Conservation (phyloP, 1,140 invertebrate genomes). For the Atta cephalotes region DNA sequence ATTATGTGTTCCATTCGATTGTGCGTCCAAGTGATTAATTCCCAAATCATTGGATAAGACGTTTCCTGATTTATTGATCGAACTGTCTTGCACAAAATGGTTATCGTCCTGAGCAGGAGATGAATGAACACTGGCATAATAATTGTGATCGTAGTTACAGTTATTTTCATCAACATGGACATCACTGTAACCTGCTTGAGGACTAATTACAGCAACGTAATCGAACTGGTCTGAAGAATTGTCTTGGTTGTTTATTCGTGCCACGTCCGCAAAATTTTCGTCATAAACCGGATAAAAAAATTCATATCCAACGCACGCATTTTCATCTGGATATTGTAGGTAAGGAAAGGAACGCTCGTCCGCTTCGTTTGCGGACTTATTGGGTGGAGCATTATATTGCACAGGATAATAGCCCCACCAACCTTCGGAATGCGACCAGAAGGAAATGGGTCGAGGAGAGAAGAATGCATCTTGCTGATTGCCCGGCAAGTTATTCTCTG, state of each 20-base stretch:
- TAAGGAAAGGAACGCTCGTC: constrained; percentile 64
- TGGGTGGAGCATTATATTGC: constrained; percentile 60
- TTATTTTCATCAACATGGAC: background rate
- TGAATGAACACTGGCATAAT: background rate
- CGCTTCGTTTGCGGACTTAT: constrained; percentile 17
- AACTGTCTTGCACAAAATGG: background rate
- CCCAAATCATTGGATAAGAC: background rate
- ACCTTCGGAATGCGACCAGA: constrained; percentile 74
- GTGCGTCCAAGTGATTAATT: constrained; percentile 37
- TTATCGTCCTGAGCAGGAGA: background rate
- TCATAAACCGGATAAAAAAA: constrained; percentile 74
- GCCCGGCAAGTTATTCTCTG: constrained; percentile 82
- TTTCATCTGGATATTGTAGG: constrained; percentile 64
- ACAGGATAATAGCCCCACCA: constrained; percentile 80
- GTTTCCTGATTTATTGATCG: background rate
- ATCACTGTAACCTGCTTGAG: background rate
- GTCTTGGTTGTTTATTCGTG: background rate
- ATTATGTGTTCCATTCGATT: background rate
- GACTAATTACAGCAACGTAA: constrained; percentile 12
- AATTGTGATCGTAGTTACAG: background rate
- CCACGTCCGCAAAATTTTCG: constrained; percentile 36
- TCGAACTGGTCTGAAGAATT: background rate
- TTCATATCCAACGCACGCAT: constrained; percentile 63
- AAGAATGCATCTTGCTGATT: constrained; percentile 82
- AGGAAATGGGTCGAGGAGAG: constrained; percentile 67